Evolutionary conservation across 2,888 invertebrate genomes (phyloP).

Genomic region (Trichopria drosophilae): DNA sequence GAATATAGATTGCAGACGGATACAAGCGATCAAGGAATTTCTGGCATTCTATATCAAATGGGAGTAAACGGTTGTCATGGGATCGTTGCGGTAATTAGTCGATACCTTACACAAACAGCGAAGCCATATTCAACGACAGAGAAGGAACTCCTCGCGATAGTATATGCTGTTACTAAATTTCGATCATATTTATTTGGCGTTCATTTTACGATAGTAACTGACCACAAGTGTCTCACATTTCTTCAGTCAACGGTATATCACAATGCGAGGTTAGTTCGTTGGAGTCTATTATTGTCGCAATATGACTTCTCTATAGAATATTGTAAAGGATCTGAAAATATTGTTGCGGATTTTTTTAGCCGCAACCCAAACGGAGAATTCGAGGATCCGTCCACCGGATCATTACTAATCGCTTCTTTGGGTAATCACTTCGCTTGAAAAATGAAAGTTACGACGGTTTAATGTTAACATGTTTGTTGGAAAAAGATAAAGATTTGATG

Average conservation of each 20-base stretch:
- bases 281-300: constrained; percentile 39
- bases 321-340: constrained; percentile 37
- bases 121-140: neutral
- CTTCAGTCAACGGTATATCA: too few relatives aligned
- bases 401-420: too few relatives aligned
- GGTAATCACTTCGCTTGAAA: too few relatives aligned
- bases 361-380: constrained; percentile 31
- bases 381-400: neutral
- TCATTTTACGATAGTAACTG: constrained; percentile 28
- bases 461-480: too few relatives aligned
- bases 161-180: constrained; percentile 4
- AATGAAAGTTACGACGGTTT: too few relatives aligned
- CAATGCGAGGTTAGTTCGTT: constrained; percentile 37
- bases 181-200: neutral
- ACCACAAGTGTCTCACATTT: constrained; percentile 40
- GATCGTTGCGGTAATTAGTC: neutral
- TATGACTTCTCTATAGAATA: constrained; percentile 37
- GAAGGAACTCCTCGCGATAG: constrained; percentile 1
- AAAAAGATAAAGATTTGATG: too few relatives aligned
- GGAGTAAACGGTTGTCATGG: constrained; percentile 12
- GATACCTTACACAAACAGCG: neutral
- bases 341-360: constrained; percentile 38
- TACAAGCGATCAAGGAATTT: constrained; percentile 25
- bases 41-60: constrained; percentile 31
- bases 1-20: constrained; percentile 23